Evolutionary conservation across 2,888 invertebrate species (phyloP).

Genomic region (Eristalis tenax): DNA sequence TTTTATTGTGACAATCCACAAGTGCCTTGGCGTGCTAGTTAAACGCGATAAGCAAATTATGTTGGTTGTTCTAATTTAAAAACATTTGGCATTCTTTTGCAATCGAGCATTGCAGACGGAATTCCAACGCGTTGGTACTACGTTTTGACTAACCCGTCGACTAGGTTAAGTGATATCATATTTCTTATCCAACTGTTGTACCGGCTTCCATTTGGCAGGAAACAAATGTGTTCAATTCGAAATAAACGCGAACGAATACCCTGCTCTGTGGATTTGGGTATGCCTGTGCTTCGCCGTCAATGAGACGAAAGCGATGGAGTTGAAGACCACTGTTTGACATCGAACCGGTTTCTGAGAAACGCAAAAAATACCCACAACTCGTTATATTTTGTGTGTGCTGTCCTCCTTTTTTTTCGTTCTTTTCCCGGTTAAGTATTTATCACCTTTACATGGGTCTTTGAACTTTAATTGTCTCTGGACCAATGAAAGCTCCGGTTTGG

Average conservation of each 20-base stretch:
- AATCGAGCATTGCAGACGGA: background rate
- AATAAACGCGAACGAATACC: background rate
- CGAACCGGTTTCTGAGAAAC: constrained; percentile 53
- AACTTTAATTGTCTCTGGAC: constrained; percentile 48
- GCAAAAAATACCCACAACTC: constrained; percentile 45
- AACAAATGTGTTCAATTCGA: background rate
- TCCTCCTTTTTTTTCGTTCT: constrained; percentile 7
- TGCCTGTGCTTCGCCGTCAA: background rate
- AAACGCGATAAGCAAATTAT: constrained; percentile 64
- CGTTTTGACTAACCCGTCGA: background rate
- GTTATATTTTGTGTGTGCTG: constrained; percentile 40
- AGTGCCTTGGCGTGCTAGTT: constrained; percentile 31
- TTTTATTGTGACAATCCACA: constrained; percentile 39
- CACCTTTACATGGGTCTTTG: constrained; percentile 65
- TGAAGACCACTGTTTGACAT: constrained; percentile 38
- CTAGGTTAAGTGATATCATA: background rate
- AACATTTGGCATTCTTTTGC: constrained; percentile 41
- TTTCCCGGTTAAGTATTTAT: constrained; percentile 48
- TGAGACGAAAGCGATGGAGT: constrained; percentile 25
- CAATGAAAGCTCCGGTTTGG: background rate
- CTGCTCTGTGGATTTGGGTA: background rate
- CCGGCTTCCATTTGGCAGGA: background rate
- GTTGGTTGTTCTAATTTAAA: constrained; percentile 56
- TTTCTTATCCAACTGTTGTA: background rate
- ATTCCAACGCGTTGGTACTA: background rate